These are phyloP conservation scores for Andrena hattorfiana DNA, from an alignment of 2,888 invertebrate species.

Conservation along the genomic window DNA sequence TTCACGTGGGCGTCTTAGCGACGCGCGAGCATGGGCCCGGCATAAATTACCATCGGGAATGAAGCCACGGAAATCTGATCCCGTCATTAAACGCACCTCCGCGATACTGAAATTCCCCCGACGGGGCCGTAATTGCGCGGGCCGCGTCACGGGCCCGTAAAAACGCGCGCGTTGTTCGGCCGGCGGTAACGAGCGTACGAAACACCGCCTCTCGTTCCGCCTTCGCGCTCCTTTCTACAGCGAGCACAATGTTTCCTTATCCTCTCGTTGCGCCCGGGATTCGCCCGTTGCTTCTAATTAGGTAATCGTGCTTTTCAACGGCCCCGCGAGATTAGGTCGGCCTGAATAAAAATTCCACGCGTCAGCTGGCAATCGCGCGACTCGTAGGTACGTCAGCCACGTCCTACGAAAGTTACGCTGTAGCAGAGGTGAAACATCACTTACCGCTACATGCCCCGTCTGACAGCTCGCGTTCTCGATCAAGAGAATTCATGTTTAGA, in stretches of 20 bases:
- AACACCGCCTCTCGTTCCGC: constrained; percentile 36
- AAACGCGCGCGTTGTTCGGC: constrained; percentile 13
- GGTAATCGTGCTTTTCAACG: neutral
- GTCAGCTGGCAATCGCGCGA: too few relatives aligned
- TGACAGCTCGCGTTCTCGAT: constrained; percentile 30
- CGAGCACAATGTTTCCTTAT: constrained; percentile 49
- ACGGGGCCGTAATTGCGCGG: constrained; percentile 52
- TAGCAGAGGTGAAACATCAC: constrained; percentile 23
- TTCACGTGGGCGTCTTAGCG: constrained; percentile 72
- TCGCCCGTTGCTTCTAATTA: constrained; percentile 3
- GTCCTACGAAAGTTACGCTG: constrained; percentile 30
- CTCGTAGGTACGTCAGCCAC: constrained; percentile 6
- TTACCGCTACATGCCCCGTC: constrained; percentile 4
- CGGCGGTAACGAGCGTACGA: constrained; percentile 43
- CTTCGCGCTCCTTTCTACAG: constrained; percentile 30
- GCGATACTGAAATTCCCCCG: constrained; percentile 61
- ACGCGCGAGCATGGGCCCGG: constrained; percentile 63
- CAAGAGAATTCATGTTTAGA: constrained; percentile 1
- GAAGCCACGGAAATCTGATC: constrained; percentile 72
- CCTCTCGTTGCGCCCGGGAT: constrained; percentile 29
- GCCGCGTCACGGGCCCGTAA: constrained; percentile 31
- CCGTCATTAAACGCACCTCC: constrained; percentile 69
- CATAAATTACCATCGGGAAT: constrained; percentile 73
- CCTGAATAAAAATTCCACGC: constrained; percentile 5
- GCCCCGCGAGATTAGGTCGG: neutral